phyloP scores from a whole-genome alignment of 1,140 invertebrate species.

The Macrobrachium nipponense region DNA sequence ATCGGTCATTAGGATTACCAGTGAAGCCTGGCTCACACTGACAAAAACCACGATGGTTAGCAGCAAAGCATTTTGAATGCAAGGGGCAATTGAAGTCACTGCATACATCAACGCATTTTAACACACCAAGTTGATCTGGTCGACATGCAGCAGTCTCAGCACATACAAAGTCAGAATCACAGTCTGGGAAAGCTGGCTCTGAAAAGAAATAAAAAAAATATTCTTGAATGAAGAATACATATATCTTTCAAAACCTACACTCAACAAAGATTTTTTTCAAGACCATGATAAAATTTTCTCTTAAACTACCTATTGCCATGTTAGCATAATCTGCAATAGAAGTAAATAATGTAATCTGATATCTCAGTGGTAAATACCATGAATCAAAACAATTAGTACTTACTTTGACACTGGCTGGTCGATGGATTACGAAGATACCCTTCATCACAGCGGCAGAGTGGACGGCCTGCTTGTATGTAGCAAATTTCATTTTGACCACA shows the following conservation, averaged over 20 bases:
- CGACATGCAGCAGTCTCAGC: constrained; percentile 75
- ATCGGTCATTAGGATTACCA: constrained; percentile 89
- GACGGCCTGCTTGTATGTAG: constrained; percentile 75
- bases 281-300: background rate
- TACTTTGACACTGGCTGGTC: constrained; percentile 81
- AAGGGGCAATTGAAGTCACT: constrained; percentile 82
- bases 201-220: constrained; percentile 13
- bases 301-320: background rate
- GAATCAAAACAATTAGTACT: constrained; percentile 20
- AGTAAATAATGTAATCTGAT: too few species aligned
- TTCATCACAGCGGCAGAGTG: constrained; percentile 81
- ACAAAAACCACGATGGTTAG: constrained; percentile 80
- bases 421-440: constrained; percentile 86
- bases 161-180: constrained; percentile 80
- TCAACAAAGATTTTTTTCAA: too few species aligned
- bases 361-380: background rate
- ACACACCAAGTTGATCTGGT: constrained; percentile 84
- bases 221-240: too few species aligned
- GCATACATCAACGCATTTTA: constrained; percentile 84
- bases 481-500: constrained; percentile 87
- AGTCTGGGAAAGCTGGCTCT: constrained; percentile 82
- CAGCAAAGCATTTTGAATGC: constrained; percentile 83
- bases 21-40: constrained; percentile 83
- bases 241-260: too few species aligned
- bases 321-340: background rate